Percentiles rank a stretch among this genome's conserved stretches.
Conservation (phyloP, 2,113 vertebrate genomes). For the Rhinichthys klamathensis region DNA sequence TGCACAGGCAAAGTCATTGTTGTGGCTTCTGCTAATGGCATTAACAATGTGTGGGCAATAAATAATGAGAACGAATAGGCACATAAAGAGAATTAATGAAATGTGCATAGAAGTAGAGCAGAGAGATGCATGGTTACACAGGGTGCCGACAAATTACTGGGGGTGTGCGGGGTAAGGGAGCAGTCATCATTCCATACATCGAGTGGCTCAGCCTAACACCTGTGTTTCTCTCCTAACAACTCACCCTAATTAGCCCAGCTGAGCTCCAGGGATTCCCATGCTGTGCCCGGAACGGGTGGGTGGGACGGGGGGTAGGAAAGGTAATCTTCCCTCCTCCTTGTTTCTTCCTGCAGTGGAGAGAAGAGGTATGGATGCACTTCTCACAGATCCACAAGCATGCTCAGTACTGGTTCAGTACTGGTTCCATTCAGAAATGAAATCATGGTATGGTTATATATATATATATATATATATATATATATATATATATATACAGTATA, state of each 20-base stretch:
- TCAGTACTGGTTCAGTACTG: not conserved
- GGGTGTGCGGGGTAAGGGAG: slow-evolving; percentile 73
- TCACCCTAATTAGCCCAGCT: slow-evolving; percentile 99
- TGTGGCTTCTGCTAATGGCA: slow-evolving; percentile 80
- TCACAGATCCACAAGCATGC: not conserved
- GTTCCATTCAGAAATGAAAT: not conserved
- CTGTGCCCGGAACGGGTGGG: slow-evolving; percentile 66
- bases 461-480: too few species aligned
- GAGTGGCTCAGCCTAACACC: slow-evolving; percentile 86
- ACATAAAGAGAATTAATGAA: slow-evolving; percentile 84
- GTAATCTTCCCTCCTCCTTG: slow-evolving; percentile 2
- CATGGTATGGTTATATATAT: too few species aligned
- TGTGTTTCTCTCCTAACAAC: slow-evolving; percentile 84
- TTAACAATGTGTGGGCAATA: slow-evolving; percentile 95
- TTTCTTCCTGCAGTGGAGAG: not conserved
- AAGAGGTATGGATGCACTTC: not conserved
- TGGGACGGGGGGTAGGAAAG: slow-evolving; percentile 52
- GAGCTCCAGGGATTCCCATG: slow-evolving; percentile 83
- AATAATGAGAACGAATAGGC: slow-evolving; percentile 87
- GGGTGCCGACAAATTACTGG: slow-evolving; percentile 93
- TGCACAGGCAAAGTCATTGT: slow-evolving; percentile 77
- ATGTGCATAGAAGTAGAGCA: slow-evolving; percentile 82
- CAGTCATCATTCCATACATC: slow-evolving; percentile 84
- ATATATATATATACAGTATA: too few species aligned
- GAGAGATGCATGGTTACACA: slow-evolving; percentile 92